Evolutionary conservation across 2,797 vertebrate genomes (phyloP).

Genomic region (Myripristis murdjan): DNA sequence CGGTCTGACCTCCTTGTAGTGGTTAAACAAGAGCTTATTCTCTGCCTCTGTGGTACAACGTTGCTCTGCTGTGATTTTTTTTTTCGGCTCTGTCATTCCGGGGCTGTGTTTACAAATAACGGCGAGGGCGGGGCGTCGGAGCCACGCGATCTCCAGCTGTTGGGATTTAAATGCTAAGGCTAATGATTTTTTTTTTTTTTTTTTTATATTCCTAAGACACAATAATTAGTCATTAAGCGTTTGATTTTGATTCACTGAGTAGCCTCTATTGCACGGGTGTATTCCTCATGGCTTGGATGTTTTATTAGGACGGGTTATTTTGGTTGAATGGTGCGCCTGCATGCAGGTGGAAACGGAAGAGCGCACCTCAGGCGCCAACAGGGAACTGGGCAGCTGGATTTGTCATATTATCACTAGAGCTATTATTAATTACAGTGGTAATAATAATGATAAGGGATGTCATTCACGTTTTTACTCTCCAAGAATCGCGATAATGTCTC

Average conservation of each 20-base stretch:
- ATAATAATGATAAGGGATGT: too few relatives aligned
- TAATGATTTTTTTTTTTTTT: not conserved
- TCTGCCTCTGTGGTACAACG: not conserved
- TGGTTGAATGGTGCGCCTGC: not conserved
- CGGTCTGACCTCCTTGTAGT: not conserved
- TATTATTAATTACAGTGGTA: too few relatives aligned
- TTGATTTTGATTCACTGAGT: not conserved
- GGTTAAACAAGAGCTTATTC: not conserved
- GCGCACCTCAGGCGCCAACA: too few relatives aligned
- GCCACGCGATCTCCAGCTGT: constrained; percentile 68
- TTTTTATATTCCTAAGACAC: too few relatives aligned
- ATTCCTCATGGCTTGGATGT: not conserved
- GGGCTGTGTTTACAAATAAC: constrained; percentile 79
- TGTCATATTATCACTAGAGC: not conserved
- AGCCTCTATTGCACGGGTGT: accelerated
- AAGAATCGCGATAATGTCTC: not conserved
- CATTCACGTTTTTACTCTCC: accelerated
- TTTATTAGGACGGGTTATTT: not conserved
- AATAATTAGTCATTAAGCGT: not conserved
- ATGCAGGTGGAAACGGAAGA: not conserved
- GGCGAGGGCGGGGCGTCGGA: constrained; percentile 64
- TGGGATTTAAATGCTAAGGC: not conserved
- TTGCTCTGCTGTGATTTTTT: not conserved
- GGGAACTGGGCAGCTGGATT: not conserved
- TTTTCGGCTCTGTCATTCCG: constrained; percentile 12